A percentile compares a stretch with the other conserved stretches of the same genome.
Evolutionary conservation across 2,113 vertebrate genomes (phyloP).

Genomic region (Catharus fuscescens): DNA sequence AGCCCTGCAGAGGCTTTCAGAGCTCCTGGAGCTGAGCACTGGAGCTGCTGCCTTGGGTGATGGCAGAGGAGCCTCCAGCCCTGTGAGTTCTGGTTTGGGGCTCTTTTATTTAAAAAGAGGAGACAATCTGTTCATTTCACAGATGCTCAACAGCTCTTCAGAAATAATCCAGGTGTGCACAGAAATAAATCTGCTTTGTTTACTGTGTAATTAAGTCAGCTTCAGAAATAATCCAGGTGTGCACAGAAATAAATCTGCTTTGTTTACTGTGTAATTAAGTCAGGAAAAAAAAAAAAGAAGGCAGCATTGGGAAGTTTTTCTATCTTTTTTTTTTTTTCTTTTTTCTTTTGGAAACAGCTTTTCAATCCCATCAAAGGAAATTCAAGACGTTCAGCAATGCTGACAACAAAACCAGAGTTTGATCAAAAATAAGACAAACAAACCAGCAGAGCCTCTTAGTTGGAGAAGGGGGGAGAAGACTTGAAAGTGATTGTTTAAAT

Average conservation of each 20-base stretch:
- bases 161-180: slow-evolving; percentile 19
- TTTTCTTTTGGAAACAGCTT: not conserved
- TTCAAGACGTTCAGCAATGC: not conserved
- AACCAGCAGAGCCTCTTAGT: not conserved
- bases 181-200: slow-evolving; percentile 60
- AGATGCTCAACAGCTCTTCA: slow-evolving; percentile 20
- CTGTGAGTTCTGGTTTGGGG: not conserved
- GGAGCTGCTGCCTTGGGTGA: not conserved
- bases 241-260: slow-evolving; percentile 47
- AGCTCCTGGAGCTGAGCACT: not conserved
- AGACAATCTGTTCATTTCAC: slow-evolving; percentile 29
- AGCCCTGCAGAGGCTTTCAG: not conserved
- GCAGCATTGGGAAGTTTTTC: not conserved
- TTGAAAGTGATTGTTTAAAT: not conserved
- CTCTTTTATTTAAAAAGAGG: not conserved
- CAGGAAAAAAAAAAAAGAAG: not conserved
- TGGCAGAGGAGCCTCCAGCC: not conserved
- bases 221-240: slow-evolving; percentile 33
- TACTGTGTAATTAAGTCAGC: not conserved
- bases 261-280: slow-evolving; percentile 33
- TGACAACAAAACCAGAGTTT: not conserved
- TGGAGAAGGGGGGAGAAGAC: fast-evolving
- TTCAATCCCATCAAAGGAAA: not conserved
- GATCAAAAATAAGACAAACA: not conserved
- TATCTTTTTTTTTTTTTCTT: not conserved